Conservation (phyloP, 2,888 invertebrate species). For the Leptinotarsa haldemani region DNA sequence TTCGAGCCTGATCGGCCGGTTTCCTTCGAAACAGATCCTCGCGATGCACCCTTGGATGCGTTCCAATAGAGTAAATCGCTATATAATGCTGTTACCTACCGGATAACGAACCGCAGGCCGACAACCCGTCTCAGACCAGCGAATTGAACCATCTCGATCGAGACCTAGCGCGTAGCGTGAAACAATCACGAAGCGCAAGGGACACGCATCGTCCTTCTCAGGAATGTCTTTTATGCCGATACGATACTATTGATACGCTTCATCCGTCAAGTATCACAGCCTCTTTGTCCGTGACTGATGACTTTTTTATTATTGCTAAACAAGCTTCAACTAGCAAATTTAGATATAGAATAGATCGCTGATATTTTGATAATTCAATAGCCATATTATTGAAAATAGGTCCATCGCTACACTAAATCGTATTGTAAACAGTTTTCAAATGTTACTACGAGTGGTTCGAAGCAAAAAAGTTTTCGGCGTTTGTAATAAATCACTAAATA, state of each 20-base stretch:
- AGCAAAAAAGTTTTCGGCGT: too few relatives aligned
- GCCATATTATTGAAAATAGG: too few relatives aligned
- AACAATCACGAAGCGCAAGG: constrained; percentile 18
- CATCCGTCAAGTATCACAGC: neutral
- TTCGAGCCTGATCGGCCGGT: neutral
- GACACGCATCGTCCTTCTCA: constrained; percentile 25
- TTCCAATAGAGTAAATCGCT: neutral
- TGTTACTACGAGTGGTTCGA: too few relatives aligned
- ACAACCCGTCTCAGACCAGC: constrained; percentile 15
- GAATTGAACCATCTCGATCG: constrained; percentile 16
- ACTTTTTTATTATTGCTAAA: neutral
- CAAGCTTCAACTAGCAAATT: neutral
- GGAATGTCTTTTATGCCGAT: constrained; percentile 18
- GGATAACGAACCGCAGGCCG: constrained; percentile 12
- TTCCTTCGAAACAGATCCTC: neutral
- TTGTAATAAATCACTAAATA: neutral
- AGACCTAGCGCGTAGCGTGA: constrained; percentile 13
- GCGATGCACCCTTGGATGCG: neutral
- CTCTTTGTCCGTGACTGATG: neutral
- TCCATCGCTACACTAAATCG: too few relatives aligned
- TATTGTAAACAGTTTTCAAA: too few relatives aligned
- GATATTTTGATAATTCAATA: too few relatives aligned
- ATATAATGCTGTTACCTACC: constrained; percentile 5
- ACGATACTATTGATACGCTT: constrained; percentile 16
- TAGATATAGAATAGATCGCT: neutral